Base-by-base conservation (phyloP, 1,140 invertebrate genomes). In the Neotoxoptera formosana region DNA sequence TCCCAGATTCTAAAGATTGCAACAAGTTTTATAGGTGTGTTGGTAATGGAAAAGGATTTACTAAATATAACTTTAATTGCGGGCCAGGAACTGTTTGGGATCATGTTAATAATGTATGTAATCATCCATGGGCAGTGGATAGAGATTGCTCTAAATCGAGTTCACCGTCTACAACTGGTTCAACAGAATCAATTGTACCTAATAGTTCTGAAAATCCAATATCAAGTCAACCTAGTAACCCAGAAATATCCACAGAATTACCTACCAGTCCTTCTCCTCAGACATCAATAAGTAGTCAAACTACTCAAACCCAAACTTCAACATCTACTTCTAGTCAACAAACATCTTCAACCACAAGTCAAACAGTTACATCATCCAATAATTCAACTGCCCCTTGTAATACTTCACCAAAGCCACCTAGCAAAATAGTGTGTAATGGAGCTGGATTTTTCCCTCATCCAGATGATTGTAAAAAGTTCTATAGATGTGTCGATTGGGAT, bases 1-100 rank as follows among this genome's bases (percentile, higher is more conserved):
- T 97, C 94, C 96, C 96, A 60, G 96, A 97, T 95, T 95, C 95
- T 67, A 95, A 96, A 94, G 96, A 98, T 94, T 98, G 97, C 94
- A 96, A 95, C 94, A 97, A 97, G 95, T 98, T 98, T 95, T 97
- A 97, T 94, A 96, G 97, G 95, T 98, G 97, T 95, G 97, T 98
- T 36, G 95, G 96, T 93, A 96, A 96, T 93, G 96, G 96, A 0
- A 94, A 95, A 56, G 95, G 95, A 20, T 96, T 95, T 93, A 95
- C 94, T 60, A 95, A 95, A 94, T 96, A 96, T 94, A 95, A 95
- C 51, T 95, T 95, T 94, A 93, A 94, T 60, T 95, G 95, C 94
- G 95, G 95, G 93, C 94, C 95, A 94, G 95, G 95, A 94, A 96
- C 95, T 93, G 95, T 96, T 76, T 96, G 95, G 95, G 95, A 96